Evolutionary conservation across 2,797 vertebrate genomes (phyloP), one percentile per base, ranked within the genome.

Genomic region (Gephyroberyx darwinii): DNA sequence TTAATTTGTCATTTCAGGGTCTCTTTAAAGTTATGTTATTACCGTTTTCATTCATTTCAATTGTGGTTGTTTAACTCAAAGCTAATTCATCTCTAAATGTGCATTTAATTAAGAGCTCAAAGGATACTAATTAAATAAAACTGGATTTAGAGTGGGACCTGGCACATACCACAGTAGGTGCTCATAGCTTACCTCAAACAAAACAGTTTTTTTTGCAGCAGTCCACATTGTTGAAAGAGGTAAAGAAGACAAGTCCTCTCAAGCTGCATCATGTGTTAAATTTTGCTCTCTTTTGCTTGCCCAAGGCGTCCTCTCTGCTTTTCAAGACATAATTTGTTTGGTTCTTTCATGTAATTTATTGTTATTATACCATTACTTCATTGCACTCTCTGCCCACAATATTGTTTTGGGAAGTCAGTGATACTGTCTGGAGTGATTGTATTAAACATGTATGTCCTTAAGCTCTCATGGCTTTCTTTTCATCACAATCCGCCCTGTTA

Each of bases 31-130:
- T 71, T 56, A 66, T 51, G 20, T 77, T 78, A 84, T 81, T 47
- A 65, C 39, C 22, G 59, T 16, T 85, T 83, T 43, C 61, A 65
- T 83, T 86, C 65, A 19, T 26, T 26, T 26, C 31, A 78, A 72
- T 74, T 84, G 72, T 78, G 33, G 31, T 58, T 70, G 57, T 73
- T 83, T 59, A 78, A 63, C 84, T 80, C 71, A 84, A 81, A 88
- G 82, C 70, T 8, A 75, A 76, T 73, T 50, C 78, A 51, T 82
- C 77, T 82, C 60, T 61, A 84, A 89, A 88, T 84, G 80, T 82
- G 66, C 53, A 74, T 90, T 92, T 85, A 87, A 89, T 91, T 88
- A 89, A 84, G 54, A 84, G 80, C 78, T 87, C 81, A 87, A 90
- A 90, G 84, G 83, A 72, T 53, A 54, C 73, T 86, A 89, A 92